Base-by-base conservation (phyloP, 2,113 vertebrate species). In the Otocyon megalotis region DNA sequence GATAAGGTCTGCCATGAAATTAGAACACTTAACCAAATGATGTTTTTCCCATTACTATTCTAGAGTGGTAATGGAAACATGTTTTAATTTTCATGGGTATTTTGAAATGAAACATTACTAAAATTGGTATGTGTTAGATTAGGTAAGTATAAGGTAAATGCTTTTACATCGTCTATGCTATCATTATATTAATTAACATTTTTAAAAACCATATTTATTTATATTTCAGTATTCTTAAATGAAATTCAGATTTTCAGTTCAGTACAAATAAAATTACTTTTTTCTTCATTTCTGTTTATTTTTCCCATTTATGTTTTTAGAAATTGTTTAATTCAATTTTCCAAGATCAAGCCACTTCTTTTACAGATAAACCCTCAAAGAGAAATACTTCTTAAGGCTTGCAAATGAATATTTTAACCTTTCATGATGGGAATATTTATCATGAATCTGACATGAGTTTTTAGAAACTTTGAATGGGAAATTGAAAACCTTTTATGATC, bases 131-230 rank as follows among this genome's bases (percentile, higher is more conserved):
- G 0, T 74, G 85, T 93, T 90, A 90, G 58, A 81, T 90, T 95
- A 62, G 53, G 77, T 63, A 94, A 93, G 8, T 3, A 35, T 48
- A 2, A 77, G 22, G 89, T 50, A 65, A 71, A 95, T 11, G 30
- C 53, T 92, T 32, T 53, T 14, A 94, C 16, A 94, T 76, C 2
- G 1, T 92, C 89, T 79, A 72, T 79, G 58, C 16, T 96, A 96
- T 35, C 30, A 71, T 54, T 96, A 20, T 71, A 67, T n/a, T 65
- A 91, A 92, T 97, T 96, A 96, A 77, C 30, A 92, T 43, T 32
- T 95, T 6, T 85, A 65, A 94, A 96, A 30, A 71, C 3, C 12
- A 88, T 0, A 5, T 43, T 30, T 0, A 5, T 43, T 30, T 35
- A 86, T 95, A 58, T 82, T 28, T 43, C 54, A n/a, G 74, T 88